Evolutionary conservation across 2,888 invertebrate genomes (phyloP).

Genomic region (Coelinius sp.): DNA sequence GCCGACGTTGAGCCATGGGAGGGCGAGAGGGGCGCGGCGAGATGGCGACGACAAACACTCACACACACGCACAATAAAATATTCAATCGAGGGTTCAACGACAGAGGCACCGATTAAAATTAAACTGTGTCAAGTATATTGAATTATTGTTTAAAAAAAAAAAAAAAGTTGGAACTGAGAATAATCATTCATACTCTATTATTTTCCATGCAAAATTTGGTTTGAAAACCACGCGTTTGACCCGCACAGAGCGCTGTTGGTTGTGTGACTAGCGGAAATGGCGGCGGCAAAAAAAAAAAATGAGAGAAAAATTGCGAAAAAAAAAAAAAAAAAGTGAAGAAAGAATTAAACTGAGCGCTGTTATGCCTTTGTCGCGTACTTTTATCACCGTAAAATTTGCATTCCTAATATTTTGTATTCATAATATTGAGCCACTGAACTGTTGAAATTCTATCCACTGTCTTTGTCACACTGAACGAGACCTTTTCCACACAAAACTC

Average conservation of each 20-base stretch:
- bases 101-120: not conserved
- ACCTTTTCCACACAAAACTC: not conserved
- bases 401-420: too few relatives aligned
- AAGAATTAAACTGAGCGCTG: not conserved
- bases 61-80: not conserved
- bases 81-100: not conserved
- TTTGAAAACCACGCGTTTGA: constrained; percentile 27
- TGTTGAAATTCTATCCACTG: not conserved
- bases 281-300: constrained; percentile 39
- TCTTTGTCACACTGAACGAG: constrained; percentile 9
- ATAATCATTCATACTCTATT: not conserved
- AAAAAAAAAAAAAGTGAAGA: constrained; percentile 9
- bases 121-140: not conserved
- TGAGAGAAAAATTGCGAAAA: not conserved
- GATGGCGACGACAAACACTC: constrained; percentile 28
- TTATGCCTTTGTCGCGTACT: not conserved
- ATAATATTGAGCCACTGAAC: too few relatives aligned
- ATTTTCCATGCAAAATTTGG: not conserved
- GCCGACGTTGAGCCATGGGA: constrained; percentile 25
- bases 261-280: constrained; percentile 43
- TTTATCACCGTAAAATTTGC: not conserved
- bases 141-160: not conserved
- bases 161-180: too few relatives aligned
- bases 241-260: constrained; percentile 22
- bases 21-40: constrained; percentile 35